Evolutionary conservation across 1,140 invertebrate species (phyloP).

Genomic region (Pseudomyrmex sp.): DNA sequence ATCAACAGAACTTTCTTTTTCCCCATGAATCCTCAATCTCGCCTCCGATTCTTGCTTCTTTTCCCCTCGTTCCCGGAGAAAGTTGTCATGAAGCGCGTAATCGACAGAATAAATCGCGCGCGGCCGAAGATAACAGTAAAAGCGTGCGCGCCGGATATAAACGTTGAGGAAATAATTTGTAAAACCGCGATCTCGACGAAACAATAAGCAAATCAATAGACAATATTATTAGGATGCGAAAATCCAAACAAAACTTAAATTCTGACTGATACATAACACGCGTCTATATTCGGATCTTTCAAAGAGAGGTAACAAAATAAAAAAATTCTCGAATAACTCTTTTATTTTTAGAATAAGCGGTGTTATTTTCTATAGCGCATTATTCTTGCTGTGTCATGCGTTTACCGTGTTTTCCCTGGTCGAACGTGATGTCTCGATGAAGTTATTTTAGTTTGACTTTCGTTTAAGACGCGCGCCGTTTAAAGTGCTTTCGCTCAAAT

Average conservation of each 20-base stretch:
- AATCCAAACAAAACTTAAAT: neutral
- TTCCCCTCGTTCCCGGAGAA: conserved; percentile 41
- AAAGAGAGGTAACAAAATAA: neutral
- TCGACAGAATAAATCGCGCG: conserved; percentile 40
- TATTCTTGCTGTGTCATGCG: conserved; percentile 26
- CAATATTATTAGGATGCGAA: neutral
- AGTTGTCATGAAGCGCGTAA: conserved; percentile 55
- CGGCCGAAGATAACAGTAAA: conserved; percentile 41
- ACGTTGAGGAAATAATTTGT: conserved; percentile 5
- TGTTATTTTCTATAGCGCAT: neutral
- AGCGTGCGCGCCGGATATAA: conserved; percentile 8
- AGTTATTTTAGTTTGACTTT: conserved; percentile 35
- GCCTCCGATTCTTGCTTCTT: conserved; percentile 39
- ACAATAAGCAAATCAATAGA: conserved; percentile 6
- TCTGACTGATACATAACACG: neutral
- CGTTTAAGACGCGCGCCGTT: conserved; percentile 12
- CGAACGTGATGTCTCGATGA: conserved; percentile 11
- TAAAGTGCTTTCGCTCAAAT: conserved; percentile 38
- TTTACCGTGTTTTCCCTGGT: conserved; percentile 38
- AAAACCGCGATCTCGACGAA: neutral
- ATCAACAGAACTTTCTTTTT: conserved; percentile 33
- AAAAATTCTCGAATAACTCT: neutral
- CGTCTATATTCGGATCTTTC: no score
- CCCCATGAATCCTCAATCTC: conserved; percentile 33
- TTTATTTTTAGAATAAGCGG: conserved; percentile 42